These are phyloP conservation scores for Propithecus perrieri DNA, from an alignment of 2,797 vertebrate species.

Conservation along the genomic window DNA sequence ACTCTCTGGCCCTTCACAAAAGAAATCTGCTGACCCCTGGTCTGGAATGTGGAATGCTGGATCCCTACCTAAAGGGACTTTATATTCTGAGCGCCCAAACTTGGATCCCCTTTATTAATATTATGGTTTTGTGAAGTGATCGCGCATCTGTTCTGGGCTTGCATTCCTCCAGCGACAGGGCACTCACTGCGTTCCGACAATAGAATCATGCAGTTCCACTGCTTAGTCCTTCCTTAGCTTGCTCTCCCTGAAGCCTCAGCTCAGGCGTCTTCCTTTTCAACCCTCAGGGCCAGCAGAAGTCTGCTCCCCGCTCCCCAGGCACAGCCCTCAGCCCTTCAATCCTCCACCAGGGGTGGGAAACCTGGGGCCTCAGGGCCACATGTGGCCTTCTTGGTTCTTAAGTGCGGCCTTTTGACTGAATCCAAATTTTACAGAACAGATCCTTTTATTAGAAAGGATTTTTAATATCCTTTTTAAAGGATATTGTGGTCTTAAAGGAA, in stretches of 20 bases:
- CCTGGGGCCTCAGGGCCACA: neutral
- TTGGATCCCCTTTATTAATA: neutral
- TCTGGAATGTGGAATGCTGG: neutral
- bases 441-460: neutral
- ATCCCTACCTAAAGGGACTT: neutral
- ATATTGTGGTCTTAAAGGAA: no score
- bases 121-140: neutral
- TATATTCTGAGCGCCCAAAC: neutral
- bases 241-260: no score
- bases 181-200: accelerated
- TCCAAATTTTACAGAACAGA: no score
- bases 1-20: neutral
- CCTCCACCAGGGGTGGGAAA: neutral
- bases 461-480: no score
- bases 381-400: neutral
- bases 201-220: accelerated
- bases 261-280: neutral
- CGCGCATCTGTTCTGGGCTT: neutral
- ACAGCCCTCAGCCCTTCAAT: accelerated
- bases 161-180: neutral
- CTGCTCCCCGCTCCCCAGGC: accelerated
- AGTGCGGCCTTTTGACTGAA: no score
- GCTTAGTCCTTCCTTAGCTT: neutral
- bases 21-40: neutral
- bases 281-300: neutral